Percentiles rank a stretch among this genome's conserved stretches.
These are phyloP conservation scores for Serinus canaria DNA, from an alignment of 2,113 vertebrate genomes.

Conservation along the genomic window DNA sequence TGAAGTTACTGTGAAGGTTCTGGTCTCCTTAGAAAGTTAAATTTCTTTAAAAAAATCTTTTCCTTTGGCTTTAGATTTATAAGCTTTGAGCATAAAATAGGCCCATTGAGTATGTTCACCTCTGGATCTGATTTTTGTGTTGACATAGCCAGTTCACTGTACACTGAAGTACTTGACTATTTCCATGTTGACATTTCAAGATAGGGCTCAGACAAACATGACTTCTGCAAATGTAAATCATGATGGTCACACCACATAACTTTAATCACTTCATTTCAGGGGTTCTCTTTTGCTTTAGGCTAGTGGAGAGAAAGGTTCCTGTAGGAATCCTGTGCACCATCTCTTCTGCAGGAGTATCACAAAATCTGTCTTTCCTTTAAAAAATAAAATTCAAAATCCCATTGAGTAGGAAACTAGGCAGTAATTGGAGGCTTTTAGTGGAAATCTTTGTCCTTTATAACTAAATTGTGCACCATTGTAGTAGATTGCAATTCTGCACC, in stretches of 20 bases:
- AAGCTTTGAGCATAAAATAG: neutral
- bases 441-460: constrained; percentile 50
- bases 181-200: neutral
- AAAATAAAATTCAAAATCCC: neutral
- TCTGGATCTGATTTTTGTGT: neutral
- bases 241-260: neutral
- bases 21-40: neutral
- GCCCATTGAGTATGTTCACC: neutral
- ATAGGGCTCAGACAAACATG: neutral
- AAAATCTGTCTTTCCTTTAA: neutral
- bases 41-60: neutral
- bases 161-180: neutral
- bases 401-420: neutral
- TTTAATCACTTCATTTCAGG: neutral
- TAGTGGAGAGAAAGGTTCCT: neutral
- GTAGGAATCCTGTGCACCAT: neutral
- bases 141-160: neutral
- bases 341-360: neutral
- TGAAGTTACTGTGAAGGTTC: neutral
- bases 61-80: neutral
- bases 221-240: neutral
- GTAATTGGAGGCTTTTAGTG: constrained; percentile 47
- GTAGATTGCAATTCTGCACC: constrained; percentile 55
- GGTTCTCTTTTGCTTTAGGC: neutral
- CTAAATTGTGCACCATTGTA: constrained; percentile 43